Evolutionary conservation across 1,140 invertebrate species (phyloP), one percentile per base, ranked within the genome.

Genomic region (Calephelis nemesis): DNA sequence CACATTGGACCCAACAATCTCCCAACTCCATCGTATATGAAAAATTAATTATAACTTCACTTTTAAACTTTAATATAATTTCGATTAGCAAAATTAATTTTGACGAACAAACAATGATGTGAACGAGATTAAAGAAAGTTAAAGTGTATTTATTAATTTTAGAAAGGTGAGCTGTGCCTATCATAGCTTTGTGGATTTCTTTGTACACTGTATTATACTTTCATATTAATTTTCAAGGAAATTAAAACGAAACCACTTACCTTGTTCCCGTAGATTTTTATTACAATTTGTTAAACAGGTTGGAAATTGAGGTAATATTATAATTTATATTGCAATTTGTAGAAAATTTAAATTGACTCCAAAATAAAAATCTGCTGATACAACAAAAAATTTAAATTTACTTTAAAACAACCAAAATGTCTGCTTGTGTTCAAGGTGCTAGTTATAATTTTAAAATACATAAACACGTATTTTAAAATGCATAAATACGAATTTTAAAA

Each of bases 21-120:
- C 47, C 47, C 39, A 71, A 58, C 58, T 70, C 62, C 64, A 39
- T 47, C 50, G 71, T 68, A 71, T 67, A 74, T 79, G 60, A 73
- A 82, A 82, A 79, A 79, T 82, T 79, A 82, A 82, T 82, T 80
- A 77, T 79, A 82, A 79, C 67, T 75, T 71, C 58, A 72, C 63
- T 47, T 66, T 73, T 60, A 48, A 49, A 54, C n/a, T 50, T 65
- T 65, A 65, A 47, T 63, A 63, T 47, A 63, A 63, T 63, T 63
- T 63, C 62, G 62, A 63, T 47, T 47, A 63, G 47, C 62, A 19
- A 63, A 63, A 45, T 65, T 65, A 65, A 65, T 65, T 65, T 65
- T 11, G 47, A 13, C 12, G 47, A 65, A 65, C 64, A 65, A 65
- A 52, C 49, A 65, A 42, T 58, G 30, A 58, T 58, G 54, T 39